These are phyloP conservation scores for Campoplex nolae DNA, from an alignment of 2,888 invertebrate genomes.

Conservation along the genomic window DNA sequence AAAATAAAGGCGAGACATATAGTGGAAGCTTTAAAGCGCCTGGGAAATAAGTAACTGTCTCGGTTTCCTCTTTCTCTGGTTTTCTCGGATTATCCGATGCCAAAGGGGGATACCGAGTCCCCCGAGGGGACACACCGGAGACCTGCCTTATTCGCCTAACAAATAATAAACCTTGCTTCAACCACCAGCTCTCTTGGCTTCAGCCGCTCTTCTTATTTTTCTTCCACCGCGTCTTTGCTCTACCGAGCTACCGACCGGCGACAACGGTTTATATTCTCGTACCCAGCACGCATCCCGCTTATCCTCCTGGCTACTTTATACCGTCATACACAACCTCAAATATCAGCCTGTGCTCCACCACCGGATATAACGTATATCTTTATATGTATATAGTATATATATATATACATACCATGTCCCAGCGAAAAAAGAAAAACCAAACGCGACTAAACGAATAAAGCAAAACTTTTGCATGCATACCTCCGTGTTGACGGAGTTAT, in stretches of 20 bases:
- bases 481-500: slow-evolving; percentile 53
- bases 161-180: slow-evolving; percentile 66
- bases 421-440: not conserved
- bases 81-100: slow-evolving; percentile 79
- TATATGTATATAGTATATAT: not conserved
- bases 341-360: slow-evolving; percentile 18
- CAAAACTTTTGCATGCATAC: slow-evolving; percentile 48
- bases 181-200: slow-evolving; percentile 58
- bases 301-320: slow-evolving; percentile 61
- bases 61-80: slow-evolving; percentile 72
- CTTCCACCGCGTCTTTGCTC: slow-evolving; percentile 25
- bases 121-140: slow-evolving; percentile 53
- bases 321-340: slow-evolving; percentile 43
- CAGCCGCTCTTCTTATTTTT: slow-evolving; percentile 23
- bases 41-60: slow-evolving; percentile 70
- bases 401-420: not conserved
- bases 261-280: slow-evolving; percentile 55
- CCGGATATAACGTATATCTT: not conserved
- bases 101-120: slow-evolving; percentile 72
- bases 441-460: slow-evolving; percentile 46
- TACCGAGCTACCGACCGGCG: no score
- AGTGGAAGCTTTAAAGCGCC: slow-evolving; percentile 66
- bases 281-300: slow-evolving; percentile 13
- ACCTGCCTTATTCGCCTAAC: slow-evolving; percentile 68
- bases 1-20: slow-evolving; percentile 55